These are phyloP conservation scores for Gandaritis pyraliata DNA, from an alignment of 2,888 invertebrate species.

Conservation along the genomic window DNA sequence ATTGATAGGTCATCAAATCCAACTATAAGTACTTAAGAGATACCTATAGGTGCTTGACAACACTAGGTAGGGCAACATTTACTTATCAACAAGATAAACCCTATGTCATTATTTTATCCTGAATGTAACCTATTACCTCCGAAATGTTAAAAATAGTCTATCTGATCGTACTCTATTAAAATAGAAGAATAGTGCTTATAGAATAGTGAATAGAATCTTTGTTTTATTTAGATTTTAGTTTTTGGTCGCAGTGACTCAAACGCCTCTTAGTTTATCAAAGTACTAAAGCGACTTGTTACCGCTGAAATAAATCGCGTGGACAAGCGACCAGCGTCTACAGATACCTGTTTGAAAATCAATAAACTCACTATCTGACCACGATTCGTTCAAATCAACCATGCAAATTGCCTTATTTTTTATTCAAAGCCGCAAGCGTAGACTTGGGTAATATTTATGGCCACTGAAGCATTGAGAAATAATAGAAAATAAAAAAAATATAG, in stretches of 20 bases:
- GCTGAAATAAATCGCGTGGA: constrained; percentile 34
- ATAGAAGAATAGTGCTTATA: too few relatives aligned
- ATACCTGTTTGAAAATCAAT: constrained; percentile 51
- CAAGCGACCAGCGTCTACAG: constrained; percentile 34
- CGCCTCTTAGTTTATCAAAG: constrained; percentile 20
- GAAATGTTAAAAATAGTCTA: too few relatives aligned
- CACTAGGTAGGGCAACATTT: too few relatives aligned
- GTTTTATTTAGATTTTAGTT: too few relatives aligned
- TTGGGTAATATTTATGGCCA: neutral
- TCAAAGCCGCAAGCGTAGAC: constrained; percentile 39
- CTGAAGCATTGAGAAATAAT: neutral
- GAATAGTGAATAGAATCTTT: too few relatives aligned
- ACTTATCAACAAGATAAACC: too few relatives aligned
- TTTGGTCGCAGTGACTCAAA: neutral
- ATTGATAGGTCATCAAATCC: neutral
- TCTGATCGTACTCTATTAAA: too few relatives aligned
- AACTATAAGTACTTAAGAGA: too few relatives aligned
- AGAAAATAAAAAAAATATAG: neutral
- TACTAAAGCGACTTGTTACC: constrained; percentile 36
- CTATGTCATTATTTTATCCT: too few relatives aligned
- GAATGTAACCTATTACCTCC: too few relatives aligned
- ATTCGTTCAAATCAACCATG: constrained; percentile 53
- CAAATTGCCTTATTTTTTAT: constrained; percentile 59
- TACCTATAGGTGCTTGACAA: too few relatives aligned
- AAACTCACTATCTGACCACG: constrained; percentile 47